phyloP scores from a whole-genome alignment of 2,888 invertebrate genomes.

The Caenorhabditis imperialis region DNA sequence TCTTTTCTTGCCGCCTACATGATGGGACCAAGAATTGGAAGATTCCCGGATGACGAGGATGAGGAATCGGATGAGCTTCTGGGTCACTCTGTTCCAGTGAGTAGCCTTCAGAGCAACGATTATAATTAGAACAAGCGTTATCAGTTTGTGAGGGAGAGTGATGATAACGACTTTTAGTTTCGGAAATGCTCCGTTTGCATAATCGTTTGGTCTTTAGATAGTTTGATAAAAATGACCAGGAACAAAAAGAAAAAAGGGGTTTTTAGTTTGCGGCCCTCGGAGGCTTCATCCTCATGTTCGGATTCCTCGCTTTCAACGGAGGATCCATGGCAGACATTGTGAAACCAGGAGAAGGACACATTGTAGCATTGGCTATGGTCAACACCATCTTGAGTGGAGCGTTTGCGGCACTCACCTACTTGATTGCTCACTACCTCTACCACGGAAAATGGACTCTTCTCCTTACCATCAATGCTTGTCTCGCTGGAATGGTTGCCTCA shows the following conservation, averaged over 20 bases:
- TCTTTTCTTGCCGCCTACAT: conserved; percentile 77
- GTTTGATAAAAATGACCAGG: conserved; percentile 16
- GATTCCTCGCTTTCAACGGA: conserved; percentile 82
- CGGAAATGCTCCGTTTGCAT: conserved; percentile 22
- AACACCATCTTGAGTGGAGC: conserved; percentile 81
- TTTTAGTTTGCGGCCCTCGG: conserved; percentile 81
- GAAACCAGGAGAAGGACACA: conserved; percentile 79
- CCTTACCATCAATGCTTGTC: conserved; percentile 80
- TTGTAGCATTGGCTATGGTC: conserved; percentile 79
- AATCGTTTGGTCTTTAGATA: conserved; percentile 37
- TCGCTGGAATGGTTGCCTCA: conserved; percentile 80
- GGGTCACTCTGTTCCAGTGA: conserved; percentile 80
- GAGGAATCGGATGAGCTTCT: conserved; percentile 74
- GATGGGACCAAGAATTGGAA: conserved; percentile 81
- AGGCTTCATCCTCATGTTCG: conserved; percentile 81
- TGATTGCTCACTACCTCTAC: conserved; percentile 78
- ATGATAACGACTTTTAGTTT: conserved; percentile 19
- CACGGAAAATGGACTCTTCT: conserved; percentile 80
- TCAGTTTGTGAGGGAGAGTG: conserved; percentile 18
- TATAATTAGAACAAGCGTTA: conserved; percentile 28
- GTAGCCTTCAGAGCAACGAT: too few species aligned
- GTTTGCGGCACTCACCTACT: conserved; percentile 79
- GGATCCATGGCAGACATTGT: conserved; percentile 79
- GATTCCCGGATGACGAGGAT: conserved; percentile 78
- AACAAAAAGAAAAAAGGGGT: conserved; percentile 4